phyloP scores from a whole-genome alignment of 2,888 invertebrate species.

The Melitaea athalia region DNA sequence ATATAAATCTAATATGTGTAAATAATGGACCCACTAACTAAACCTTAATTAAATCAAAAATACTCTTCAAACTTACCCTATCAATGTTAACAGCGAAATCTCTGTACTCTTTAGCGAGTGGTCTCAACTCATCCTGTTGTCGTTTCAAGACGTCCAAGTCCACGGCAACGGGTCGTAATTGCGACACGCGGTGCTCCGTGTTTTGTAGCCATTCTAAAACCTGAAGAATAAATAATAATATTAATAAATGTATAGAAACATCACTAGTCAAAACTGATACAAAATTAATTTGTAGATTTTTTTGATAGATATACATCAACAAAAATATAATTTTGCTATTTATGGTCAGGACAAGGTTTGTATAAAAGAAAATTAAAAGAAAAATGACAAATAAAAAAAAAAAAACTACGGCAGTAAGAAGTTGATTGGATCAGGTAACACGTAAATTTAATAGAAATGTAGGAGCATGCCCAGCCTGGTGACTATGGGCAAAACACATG shows the following conservation, averaged over 20 bases:
- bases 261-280: not conserved
- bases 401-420: too few species aligned
- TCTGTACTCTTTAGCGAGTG: conserved; percentile 93
- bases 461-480: too few species aligned
- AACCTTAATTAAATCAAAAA: not conserved
- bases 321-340: too few species aligned
- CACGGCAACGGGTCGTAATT: conserved; percentile 92
- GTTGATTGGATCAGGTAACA: too few species aligned
- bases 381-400: too few species aligned
- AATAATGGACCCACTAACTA: too few species aligned
- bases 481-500: too few species aligned
- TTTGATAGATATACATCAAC: too few species aligned
- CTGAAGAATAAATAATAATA: conserved; percentile 45
- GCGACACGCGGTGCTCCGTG: conserved; percentile 89
- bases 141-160: conserved; percentile 92
- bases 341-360: too few species aligned
- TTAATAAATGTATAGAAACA: not conserved
- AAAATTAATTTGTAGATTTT: not conserved
- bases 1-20: too few species aligned
- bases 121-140: conserved; percentile 92
- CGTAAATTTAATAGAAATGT: too few species aligned
- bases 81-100: conserved; percentile 93
- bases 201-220: conserved; percentile 92
- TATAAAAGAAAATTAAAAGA: too few species aligned
- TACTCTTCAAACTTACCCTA: conserved; percentile 75